Evolutionary conservation across 2,113 vertebrate species (phyloP).

Genomic region (Callithrix jacchus): DNA sequence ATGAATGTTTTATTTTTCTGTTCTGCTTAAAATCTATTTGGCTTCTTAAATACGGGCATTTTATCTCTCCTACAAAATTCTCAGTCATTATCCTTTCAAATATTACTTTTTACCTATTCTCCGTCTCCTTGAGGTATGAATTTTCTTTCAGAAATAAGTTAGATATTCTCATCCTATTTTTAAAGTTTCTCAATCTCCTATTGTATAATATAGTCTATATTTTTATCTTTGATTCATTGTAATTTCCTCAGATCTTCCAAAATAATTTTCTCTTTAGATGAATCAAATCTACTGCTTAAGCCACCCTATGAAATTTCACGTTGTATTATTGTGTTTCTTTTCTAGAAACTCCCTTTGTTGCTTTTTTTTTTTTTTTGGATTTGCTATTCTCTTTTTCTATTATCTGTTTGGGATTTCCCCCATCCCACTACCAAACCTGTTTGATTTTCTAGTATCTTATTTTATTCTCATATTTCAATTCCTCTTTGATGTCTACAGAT

Average conservation of each 20-base stretch:
- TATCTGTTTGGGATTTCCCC: not conserved
- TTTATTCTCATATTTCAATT: not conserved
- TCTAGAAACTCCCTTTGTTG: not conserved
- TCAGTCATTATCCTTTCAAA: not conserved
- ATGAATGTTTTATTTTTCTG: not conserved
- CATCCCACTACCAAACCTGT: not conserved
- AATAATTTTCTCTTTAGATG: not conserved
- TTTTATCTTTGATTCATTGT: not conserved
- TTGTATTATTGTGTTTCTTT: not conserved
- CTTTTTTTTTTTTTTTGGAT: too few relatives aligned
- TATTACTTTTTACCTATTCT: not conserved
- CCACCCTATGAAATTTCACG: not conserved
- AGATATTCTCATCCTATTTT: not conserved
- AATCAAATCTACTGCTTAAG: not conserved
- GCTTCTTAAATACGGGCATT: not conserved
- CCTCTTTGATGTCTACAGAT: not conserved
- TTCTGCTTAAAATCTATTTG: not conserved
- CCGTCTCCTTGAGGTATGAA: not conserved
- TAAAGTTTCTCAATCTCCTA: not conserved
- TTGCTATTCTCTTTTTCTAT: not conserved
- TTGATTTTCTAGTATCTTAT: not conserved
- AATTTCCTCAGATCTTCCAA: not conserved
- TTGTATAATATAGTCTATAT: not conserved
- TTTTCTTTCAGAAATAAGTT: not conserved
- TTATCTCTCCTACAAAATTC: not conserved